A percentile compares a stretch with the other conserved stretches of the same genome.
phyloP scores from a whole-genome alignment of 2,888 invertebrate species.

The Slavum lentiscoides region DNA sequence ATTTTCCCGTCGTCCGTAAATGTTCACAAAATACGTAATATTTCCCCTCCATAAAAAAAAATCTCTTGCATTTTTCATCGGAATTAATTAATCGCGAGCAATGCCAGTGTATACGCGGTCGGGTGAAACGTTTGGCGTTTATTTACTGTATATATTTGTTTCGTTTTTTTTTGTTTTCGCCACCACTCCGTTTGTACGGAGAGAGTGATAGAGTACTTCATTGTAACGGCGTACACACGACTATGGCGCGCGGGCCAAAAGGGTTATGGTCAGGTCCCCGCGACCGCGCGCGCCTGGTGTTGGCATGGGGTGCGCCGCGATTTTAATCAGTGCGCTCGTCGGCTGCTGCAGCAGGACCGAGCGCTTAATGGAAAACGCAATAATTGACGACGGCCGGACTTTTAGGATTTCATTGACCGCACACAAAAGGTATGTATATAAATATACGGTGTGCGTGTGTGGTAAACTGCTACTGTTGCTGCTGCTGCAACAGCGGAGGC shows the following conservation, averaged over 20 bases:
- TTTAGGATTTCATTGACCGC: slow-evolving; percentile 43
- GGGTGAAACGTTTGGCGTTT: no score
- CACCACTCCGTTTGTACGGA: no score
- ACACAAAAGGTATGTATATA: slow-evolving; percentile 19
- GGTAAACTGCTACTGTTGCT: no score
- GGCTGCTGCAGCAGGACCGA: slow-evolving; percentile 1
- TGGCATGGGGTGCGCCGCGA: not conserved
- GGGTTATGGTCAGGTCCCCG: slow-evolving; percentile 2
- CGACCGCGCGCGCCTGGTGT: not conserved
- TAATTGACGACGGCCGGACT: slow-evolving; percentile 41
- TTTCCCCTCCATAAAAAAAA: no score
- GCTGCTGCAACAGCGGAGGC: not conserved
- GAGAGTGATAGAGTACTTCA: not conserved
- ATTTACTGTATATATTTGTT: no score
- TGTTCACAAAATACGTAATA: no score
- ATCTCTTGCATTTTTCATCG: no score
- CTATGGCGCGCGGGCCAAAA: slow-evolving; percentile 9
- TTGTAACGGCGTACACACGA: slow-evolving; percentile 8
- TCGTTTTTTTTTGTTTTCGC: no score
- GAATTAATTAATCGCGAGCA: no score
- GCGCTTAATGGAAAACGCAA: slow-evolving; percentile 47
- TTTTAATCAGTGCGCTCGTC: slow-evolving; percentile 40
- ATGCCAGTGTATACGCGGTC: no score
- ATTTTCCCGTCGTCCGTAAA: no score
- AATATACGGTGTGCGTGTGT: no score